A percentile compares a stretch with the other conserved stretches of the same genome.
Conservation (phyloP, 2,113 vertebrate genomes). For the Chaenocephalus aceratus region DNA sequence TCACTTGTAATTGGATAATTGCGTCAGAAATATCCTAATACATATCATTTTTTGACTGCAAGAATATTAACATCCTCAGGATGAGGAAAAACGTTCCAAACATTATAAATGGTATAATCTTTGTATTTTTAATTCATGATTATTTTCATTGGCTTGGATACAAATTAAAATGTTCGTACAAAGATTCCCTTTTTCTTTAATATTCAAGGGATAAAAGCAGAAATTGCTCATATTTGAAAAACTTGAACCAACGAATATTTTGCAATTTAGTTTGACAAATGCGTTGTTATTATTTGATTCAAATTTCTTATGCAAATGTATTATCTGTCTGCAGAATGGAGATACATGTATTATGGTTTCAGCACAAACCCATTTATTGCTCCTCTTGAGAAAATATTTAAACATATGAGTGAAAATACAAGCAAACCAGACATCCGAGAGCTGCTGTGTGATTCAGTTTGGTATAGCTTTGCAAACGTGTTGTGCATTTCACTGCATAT, state of each 20-base stretch:
- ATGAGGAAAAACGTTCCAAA: too few species aligned
- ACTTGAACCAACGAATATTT: background rate
- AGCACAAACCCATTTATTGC: background rate
- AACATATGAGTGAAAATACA: background rate
- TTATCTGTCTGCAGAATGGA: background rate
- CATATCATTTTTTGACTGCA: background rate
- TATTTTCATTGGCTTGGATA: background rate
- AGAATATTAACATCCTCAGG: too few species aligned
- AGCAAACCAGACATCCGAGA: background rate
- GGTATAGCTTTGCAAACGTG: slow-evolving; percentile 8
- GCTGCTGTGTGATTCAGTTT: slow-evolving; percentile 6
- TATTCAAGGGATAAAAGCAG: background rate
- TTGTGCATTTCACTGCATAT: background rate
- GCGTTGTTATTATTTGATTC: background rate
- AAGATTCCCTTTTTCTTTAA: background rate
- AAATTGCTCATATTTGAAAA: background rate
- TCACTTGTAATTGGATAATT: background rate
- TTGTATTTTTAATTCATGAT: too few species aligned
- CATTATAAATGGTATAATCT: too few species aligned
- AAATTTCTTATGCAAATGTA: background rate
- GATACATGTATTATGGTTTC: background rate
- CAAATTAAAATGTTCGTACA: background rate
- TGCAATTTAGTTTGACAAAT: background rate
- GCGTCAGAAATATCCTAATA: background rate
- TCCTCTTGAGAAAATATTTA: background rate